Conservation (phyloP, 1,140 invertebrate genomes). For the Ectropis grisescens region DNA sequence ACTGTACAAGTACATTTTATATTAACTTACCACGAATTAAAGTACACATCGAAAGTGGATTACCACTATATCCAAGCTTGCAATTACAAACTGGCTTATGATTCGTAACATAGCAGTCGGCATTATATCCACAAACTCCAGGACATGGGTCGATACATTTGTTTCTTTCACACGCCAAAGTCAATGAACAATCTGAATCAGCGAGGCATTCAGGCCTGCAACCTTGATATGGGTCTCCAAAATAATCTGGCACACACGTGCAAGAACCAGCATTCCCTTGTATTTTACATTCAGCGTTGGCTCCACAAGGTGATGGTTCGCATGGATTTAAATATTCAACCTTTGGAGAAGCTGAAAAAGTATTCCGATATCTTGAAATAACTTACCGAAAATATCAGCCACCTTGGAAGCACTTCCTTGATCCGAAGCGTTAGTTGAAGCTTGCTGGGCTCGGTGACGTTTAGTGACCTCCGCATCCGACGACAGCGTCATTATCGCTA, state of each 20-base stretch:
- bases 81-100: constrained; percentile 86
- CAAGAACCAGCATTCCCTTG: constrained; percentile 77
- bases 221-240: constrained; percentile 84
- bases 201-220: constrained; percentile 85
- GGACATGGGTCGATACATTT: constrained; percentile 87
- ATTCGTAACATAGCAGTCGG: constrained; percentile 83
- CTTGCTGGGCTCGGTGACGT: constrained; percentile 53
- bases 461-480: constrained; percentile 53
- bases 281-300: constrained; percentile 78
- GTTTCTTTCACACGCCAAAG: constrained; percentile 80
- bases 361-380: constrained; percentile 32
- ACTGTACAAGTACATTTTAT: constrained; percentile 3
- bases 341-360: constrained; percentile 58
- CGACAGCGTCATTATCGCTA: constrained; percentile 45
- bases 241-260: constrained; percentile 78
- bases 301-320: constrained; percentile 82
- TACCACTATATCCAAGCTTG: constrained; percentile 78
- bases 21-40: constrained; percentile 33
- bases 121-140: constrained; percentile 84
- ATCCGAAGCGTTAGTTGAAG: constrained; percentile 68
- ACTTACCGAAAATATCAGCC: constrained; percentile 49
- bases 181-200: constrained; percentile 83
- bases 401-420: constrained; percentile 59
- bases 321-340: constrained; percentile 74
- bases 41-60: constrained; percentile 78